Percentiles rank a stretch among this genome's conserved stretches.
phyloP scores from a whole-genome alignment of 2,888 invertebrate genomes.

The Noctua fimbriata region DNA sequence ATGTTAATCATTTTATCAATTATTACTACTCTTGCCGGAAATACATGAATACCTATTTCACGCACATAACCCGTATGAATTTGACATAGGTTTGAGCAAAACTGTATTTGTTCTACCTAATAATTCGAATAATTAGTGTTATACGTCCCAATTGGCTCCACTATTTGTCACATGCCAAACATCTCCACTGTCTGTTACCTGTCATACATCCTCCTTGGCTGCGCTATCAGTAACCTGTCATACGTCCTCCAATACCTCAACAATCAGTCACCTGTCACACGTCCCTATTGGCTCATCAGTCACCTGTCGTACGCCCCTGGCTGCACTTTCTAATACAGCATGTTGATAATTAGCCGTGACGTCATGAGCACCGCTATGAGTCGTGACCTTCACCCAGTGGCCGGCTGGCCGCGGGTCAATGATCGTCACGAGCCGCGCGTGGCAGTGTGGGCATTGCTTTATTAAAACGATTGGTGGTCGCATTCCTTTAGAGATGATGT shows the following conservation, averaged over 20 bases:
- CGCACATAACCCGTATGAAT: neutral
- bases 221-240: conserved; percentile 10
- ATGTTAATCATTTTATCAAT: neutral
- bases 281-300: conserved; percentile 13
- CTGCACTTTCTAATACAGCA: conserved; percentile 47
- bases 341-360: conserved; percentile 49
- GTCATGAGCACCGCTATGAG: conserved; percentile 42
- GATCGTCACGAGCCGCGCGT: conserved; percentile 35
- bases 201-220: too few relatives aligned
- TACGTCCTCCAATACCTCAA: neutral
- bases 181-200: neutral
- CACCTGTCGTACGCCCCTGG: conserved; percentile 1
- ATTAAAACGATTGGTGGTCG: neutral
- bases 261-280: conserved; percentile 1
- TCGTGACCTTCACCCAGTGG: conserved; percentile 59
- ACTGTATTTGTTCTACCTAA: neutral
- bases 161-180: neutral
- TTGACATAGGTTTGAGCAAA: neutral
- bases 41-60: neutral
- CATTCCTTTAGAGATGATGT: conserved; percentile 23
- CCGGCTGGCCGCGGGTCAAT: conserved; percentile 46
- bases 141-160: neutral
- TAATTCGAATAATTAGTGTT: neutral
- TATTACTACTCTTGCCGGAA: neutral
- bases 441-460: conserved; percentile 2